Base-by-base conservation (phyloP, 30 jellyfish, hydroid and myxozoan species). In the Rhopilema esculentum region DNA sequence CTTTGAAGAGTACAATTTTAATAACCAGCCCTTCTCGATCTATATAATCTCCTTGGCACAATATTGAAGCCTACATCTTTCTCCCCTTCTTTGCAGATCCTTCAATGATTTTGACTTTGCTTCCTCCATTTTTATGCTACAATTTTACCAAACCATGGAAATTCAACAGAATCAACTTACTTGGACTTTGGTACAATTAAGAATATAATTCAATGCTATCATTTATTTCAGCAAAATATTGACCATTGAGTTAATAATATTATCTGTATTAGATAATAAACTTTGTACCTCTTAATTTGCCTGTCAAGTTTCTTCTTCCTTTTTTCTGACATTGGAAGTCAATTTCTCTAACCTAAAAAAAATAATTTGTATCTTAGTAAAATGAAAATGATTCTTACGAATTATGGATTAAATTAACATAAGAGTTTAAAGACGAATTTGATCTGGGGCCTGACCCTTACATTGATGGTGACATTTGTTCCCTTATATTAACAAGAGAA, bases 71-170 rank as follows among this genome's bases (percentile, higher is more conserved):
- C 89, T 4, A 95, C 97, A 77, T 90, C 99, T 57, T 90, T 89
- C 61, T 95, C 89, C 99, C 99, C 72, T 95, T 95, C 27, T 95
- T 95, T 12, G 99, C 99, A 72, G 99, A 86, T 90, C 99, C 69
- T 95, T 95, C 65, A 95, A 57, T 27, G 99, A 95, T 33, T 84
- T 83, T 64, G 89, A 97, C 73, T 91, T 91, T 19, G 95, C 96
- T 80, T 95, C 99, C 48, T 89, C 97, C 91, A 77, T 85, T 81
- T 89, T 86, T 27, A 95, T 95, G 97, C 98, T 93, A 15, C 0
- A 50, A n/a, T 19, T 9, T 16, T n/a, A 6, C n/a, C 16, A 51
- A 15, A 51, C 16, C 66, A 63, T 63, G 29, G 72, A 63, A 63
- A 2, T 18, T 63, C 26, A 63, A 1, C 57, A 69, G 23, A 40